Base-by-base conservation (phyloP, 1,140 invertebrate species). In the Delia radicum region DNA sequence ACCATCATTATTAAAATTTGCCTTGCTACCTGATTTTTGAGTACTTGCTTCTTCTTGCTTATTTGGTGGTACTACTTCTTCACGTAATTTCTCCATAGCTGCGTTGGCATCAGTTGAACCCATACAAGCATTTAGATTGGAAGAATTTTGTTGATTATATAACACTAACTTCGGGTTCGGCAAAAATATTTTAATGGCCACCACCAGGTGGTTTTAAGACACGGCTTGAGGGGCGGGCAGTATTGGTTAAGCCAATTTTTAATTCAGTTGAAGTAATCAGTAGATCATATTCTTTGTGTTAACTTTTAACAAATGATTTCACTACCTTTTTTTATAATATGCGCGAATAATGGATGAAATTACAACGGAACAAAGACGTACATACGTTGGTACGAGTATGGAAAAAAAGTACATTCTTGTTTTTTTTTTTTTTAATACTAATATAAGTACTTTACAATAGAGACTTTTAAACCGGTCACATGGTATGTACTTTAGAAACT, bases 141-240 rank as follows among this genome's bases (percentile, higher is more conserved):
- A 86, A 78, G 86, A 87, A 74, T 87, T 87, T 75, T 87, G 87
- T 78, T 87, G 87, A 79, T 87, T 86, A 76, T 87, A 85, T 76
- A 0, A 87, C 87, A 69, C 88, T 85, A 3, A 89, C 87, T 78
- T 90, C 88, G 2, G 86, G 82, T 63, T 88, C 88, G 13, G 87
- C 88, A 80, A 90, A 90, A 79, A 90, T 90, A 79, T 90, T 88
- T 18, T 89, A 89, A 79, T 90, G 89, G 2, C 89, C 89, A 67
- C 89, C 89, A 77, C 89, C 89, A 18, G 89, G 89, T 15, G 89
- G 89, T 77, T 89, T 89, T 29, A 90, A 87, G 74, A 90, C 89
- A 77, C 89, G 84, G 81, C 88, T 89, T 3, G 89, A 90, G 75
- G 86, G 79, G 67, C 88, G 86, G 61, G 82, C 76, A 12, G 82